Evolutionary conservation across 2,888 invertebrate genomes (phyloP), one percentile per base, ranked within the genome.

Genomic region (Imbricaverruca yamaguchii): DNA sequence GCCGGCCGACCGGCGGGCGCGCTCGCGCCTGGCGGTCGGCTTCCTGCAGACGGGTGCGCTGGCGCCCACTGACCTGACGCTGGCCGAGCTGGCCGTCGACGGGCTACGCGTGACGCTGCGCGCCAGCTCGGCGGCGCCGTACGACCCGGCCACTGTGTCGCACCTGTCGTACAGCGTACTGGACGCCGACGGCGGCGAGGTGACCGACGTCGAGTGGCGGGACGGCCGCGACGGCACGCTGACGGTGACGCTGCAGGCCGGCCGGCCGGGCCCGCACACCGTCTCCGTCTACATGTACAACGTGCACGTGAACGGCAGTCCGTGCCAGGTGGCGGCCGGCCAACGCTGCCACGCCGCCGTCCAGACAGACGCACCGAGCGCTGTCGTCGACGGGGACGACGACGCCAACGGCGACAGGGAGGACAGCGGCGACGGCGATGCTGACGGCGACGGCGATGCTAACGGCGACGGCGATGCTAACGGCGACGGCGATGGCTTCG

Each of bases 101-200:
- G 74, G 55, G 18, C 55, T 53, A 3, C 12, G 53, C 10, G 55
- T 55, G 8, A 55, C 55, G 53, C 21, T 74, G 21, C 18, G 53
- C 21, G 74, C 55, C 3, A 8, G n/a, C 18, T 53, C 53, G 15
- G 18, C 10, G 53, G 53, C 55, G 9, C 53, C 74, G 53, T 39
- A 74, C n/a, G 74, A 74, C 21, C 53, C 74, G 74, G 21, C 74
- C 18, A 74, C 74, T 6, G 74, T 74, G 11, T 21, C 74, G 2
- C 74, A 74, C 53, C 18, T 74, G 53, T 74, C 74, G 74, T 74
- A 74, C 55, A 74, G 74, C 11, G 74, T 74, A 18, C 74, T 53
- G 74, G 55, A 74, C 55, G 53, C 53, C 8, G 55, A 53, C 2
- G 74, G 74, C 55, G 39, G 9, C 10, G 74, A 74, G 39, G 74